Base-by-base conservation (phyloP, 2,888 invertebrate genomes). In the Aphodius sticticus region DNA sequence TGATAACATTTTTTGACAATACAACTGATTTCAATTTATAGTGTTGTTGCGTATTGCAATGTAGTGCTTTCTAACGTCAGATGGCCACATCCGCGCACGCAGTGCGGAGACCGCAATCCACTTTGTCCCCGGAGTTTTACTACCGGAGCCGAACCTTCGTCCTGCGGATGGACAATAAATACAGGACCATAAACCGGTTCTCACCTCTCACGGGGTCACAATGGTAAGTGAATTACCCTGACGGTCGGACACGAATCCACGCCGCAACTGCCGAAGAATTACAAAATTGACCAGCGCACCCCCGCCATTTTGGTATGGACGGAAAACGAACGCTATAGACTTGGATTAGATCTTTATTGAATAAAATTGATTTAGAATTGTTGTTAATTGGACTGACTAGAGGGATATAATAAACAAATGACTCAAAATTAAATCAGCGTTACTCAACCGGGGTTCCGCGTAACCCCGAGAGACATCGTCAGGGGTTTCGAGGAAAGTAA, bases 81-180 rank as follows among this genome's bases (percentile, higher is more conserved):
- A n/a, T 74, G 26, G n/a, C n/a, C n/a, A 72, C 14, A 15, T 74
- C 37, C 74, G 35, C 74, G 12, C 37, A 74, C 74, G 74, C 74
- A 74, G 36, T 74, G 74, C 35, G 35, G n/a, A 74, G 37, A 74
- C 37, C 35, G 36, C 37, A 74, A 74, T 74, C 74, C 74, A 74
- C 74, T 74, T 74, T 74, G 35, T 16, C 35, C 36, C 9, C n/a
- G 36, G 36, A 74, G 37, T 37, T 74, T 74, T 74, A 74, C 36
- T 74, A 74, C 74, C 35, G n/a, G 26, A 36, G 35, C 74, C 74
- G 35, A 37, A 74, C 35, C 53, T 53, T 53, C 53, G 53, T 53
- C 53, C 53, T 53, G 9, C 53, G 74, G 74, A 36, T 74, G 37
- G 74, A 74, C 74, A 74, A 74, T 74, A 74, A 74, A 74, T 74